These are phyloP conservation scores for Microtus pennsylvanicus DNA, from an alignment of 2,113 vertebrate genomes.

Conservation along the genomic window DNA sequence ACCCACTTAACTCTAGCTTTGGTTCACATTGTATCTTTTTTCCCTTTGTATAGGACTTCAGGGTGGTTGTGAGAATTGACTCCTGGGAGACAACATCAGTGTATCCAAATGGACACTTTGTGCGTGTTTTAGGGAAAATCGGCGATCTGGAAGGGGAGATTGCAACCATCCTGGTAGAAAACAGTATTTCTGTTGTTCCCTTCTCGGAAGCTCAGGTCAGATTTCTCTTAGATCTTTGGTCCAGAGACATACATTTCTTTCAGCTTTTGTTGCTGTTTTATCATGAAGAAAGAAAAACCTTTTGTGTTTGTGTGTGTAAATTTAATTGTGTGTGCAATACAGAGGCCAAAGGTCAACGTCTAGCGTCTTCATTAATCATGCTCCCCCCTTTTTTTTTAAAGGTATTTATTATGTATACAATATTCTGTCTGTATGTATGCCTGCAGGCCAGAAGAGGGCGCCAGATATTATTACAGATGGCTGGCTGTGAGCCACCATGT, in stretches of 20 bases:
- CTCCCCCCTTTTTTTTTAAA: not conserved
- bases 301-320: not conserved
- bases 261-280: conserved; percentile 27
- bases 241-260: not conserved
- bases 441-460: too few relatives aligned
- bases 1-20: not conserved
- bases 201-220: conserved; percentile 98
- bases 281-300: not conserved
- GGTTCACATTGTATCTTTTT: not conserved
- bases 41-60: conserved; percentile 89
- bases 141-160: conserved; percentile 96
- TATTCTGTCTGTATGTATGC: too few relatives aligned
- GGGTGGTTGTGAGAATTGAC: conserved; percentile 96
- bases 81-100: conserved; percentile 95
- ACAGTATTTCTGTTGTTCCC: conserved; percentile 91
- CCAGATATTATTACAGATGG: too few relatives aligned
- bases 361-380: too few relatives aligned
- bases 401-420: too few relatives aligned
- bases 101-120: conserved; percentile 96
- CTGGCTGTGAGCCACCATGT: too few relatives aligned
- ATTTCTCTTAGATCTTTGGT: not conserved
- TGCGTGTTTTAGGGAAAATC: conserved; percentile 93
- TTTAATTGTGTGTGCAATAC: not conserved
- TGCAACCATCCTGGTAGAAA: conserved; percentile 95
- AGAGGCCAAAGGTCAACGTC: not conserved